phyloP scores from a whole-genome alignment of 2,113 vertebrate species.

The Rallus limicola region DNA sequence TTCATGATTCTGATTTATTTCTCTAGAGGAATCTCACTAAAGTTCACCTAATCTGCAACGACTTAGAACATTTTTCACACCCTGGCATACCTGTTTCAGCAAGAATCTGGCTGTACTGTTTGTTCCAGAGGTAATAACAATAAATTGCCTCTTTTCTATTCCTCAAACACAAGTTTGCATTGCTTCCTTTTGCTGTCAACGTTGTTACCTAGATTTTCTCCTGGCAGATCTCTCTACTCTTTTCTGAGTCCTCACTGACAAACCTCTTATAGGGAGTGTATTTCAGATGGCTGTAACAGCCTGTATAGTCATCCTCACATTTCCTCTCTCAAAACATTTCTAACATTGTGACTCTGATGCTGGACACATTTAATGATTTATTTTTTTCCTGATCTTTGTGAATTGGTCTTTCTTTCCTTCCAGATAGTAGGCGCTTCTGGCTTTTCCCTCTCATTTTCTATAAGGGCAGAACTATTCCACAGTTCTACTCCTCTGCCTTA shows the following conservation, averaged over 20 bases:
- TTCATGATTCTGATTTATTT: not conserved
- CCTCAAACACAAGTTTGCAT: not conserved
- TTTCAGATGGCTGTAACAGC: not conserved
- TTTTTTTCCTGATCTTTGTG: not conserved
- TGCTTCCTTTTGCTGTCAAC: not conserved
- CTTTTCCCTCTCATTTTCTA: not conserved
- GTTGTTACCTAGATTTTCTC: not conserved
- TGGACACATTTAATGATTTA: not conserved
- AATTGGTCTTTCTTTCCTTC: not conserved
- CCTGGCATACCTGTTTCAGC: not conserved
- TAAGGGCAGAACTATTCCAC: not conserved
- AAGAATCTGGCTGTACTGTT: not conserved
- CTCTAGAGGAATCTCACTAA: not conserved
- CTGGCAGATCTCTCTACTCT: not conserved
- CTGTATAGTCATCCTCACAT: not conserved
- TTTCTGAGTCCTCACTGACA: not conserved
- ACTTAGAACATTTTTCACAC: not conserved
- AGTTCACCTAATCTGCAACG: not conserved
- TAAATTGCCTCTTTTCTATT: not conserved
- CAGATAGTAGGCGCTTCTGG: not conserved
- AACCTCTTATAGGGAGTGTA: not conserved
- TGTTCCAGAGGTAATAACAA: constrained; percentile 28
- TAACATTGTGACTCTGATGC: not conserved
- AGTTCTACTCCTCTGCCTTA: not conserved
- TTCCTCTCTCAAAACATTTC: not conserved